phyloP scores from a whole-genome alignment of 2,113 vertebrate genomes.

The Eira barbara region DNA sequence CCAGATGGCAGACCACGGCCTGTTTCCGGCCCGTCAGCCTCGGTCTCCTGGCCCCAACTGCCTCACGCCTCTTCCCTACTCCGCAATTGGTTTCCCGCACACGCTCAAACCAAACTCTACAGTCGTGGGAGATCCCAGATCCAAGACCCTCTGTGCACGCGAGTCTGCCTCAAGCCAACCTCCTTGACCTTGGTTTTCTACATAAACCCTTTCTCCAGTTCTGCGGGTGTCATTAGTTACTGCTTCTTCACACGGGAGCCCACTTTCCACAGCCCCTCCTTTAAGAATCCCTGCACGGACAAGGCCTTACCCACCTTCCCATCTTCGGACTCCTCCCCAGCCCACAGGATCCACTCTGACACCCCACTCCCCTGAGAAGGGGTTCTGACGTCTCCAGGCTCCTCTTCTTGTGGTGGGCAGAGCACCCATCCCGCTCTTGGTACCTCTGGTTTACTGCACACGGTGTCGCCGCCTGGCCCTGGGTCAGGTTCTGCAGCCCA shows the following conservation, averaged over 20 bases:
- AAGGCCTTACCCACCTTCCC: not conserved
- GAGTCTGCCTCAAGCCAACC: not conserved
- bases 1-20: rapidly evolving
- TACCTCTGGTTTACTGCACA: not conserved
- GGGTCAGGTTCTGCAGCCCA: not conserved
- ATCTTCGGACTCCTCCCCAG: not conserved
- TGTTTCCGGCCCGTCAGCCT: not conserved
- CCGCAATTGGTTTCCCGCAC: not conserved
- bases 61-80: not conserved
- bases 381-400: not conserved
- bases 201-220: not conserved
- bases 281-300: not conserved
- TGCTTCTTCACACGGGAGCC: not conserved
- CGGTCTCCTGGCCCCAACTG: not conserved
- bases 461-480: not conserved
- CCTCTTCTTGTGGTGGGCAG: rapidly evolving
- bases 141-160: not conserved
- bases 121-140: not conserved
- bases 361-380: not conserved
- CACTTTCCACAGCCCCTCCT: not conserved
- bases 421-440: rapidly evolving
- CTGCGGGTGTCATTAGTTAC: not conserved
- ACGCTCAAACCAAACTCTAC: not conserved
- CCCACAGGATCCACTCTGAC: not conserved
- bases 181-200: not conserved